These are phyloP conservation scores for Nymphalis polychloros DNA, from an alignment of 2,888 invertebrate species.

Conservation along the genomic window DNA sequence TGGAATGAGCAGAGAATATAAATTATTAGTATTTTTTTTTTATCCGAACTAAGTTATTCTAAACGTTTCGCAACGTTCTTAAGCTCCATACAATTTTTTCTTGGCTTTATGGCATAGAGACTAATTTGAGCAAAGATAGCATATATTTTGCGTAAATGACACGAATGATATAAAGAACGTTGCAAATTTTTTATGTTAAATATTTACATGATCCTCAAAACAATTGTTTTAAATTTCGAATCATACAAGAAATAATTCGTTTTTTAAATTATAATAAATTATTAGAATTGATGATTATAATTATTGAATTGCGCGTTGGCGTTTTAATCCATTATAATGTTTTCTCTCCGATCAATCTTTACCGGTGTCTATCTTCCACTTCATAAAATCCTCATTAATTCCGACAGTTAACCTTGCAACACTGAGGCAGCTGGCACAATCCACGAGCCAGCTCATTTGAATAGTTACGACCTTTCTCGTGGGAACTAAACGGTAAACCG, in stretches of 20 bases:
- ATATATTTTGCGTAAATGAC: no score
- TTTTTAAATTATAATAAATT: no score
- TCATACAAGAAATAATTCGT: no score
- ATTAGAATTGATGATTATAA: neutral
- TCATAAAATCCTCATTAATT: conserved; percentile 33
- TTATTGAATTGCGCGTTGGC: conserved; percentile 1
- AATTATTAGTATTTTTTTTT: conserved; percentile 18
- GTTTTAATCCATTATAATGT: neutral
- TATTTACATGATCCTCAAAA: no score
- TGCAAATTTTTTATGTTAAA: no score
- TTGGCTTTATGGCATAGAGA: no score
- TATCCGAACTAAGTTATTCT: no score
- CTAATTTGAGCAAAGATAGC: no score
- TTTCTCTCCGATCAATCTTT: conserved; percentile 1
- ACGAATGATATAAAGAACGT: no score
- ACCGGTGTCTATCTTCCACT: conserved; percentile 21
- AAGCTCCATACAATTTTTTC: no score
- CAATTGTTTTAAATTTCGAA: no score
- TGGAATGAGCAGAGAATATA: conserved; percentile 28
- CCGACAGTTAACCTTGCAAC: conserved; percentile 36
- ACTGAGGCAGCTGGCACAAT: conserved; percentile 35
- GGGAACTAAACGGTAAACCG: conserved; percentile 41
- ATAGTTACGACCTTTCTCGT: conserved; percentile 47
- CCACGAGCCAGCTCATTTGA: conserved; percentile 43
- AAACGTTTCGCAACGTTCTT: no score